Evolutionary conservation across 2,888 invertebrate species (phyloP), one percentile per base, ranked within the genome.

Genomic region (Nowickia ferox): DNA sequence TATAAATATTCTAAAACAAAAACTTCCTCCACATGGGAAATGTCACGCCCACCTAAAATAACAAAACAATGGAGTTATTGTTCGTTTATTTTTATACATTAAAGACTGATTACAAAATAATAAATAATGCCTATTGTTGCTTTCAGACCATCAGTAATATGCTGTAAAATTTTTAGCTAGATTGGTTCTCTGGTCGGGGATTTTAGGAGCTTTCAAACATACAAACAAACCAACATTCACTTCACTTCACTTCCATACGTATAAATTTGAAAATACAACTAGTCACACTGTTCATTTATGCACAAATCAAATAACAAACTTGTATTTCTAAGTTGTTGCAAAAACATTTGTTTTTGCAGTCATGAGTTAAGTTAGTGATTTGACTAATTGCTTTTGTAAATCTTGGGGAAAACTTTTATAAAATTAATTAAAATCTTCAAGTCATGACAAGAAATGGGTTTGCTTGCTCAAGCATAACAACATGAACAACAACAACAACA

Each of bases 351-450:
- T 42, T 79, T 48, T 63, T 44, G 17, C 48, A 66, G 74, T 75
- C 72, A 71, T 76, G 86, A 82, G 79, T 86, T 86, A 71, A 86
- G 85, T 83, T 75, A 83, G 83, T 83, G 86, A 86, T 83, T 86
- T 83, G 86, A 86, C 86, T 86, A 86, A 86, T 83, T 83, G 86
- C 86, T 86, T 61, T 86, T 61, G 86, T 79, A 86, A 86, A 86
- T 86, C 86, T 86, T 76, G 63, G 57, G 71, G 71, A 71, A 83
- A 82, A 86, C 71, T 86, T 79, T 85, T 85, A 69, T 86, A 86
- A 86, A 86, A 86, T 86, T 86, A 86, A 86, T 86, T 83, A 86
- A 86, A 86, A 86, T 86, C 82, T 79, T 86, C 76, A 86, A 86
- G 86, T 86, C 86, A 86, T 83, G 86, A 76, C 86, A 83, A 79